phyloP scores from a whole-genome alignment of 2,113 vertebrate species.

The Halichoerus grypus region DNA sequence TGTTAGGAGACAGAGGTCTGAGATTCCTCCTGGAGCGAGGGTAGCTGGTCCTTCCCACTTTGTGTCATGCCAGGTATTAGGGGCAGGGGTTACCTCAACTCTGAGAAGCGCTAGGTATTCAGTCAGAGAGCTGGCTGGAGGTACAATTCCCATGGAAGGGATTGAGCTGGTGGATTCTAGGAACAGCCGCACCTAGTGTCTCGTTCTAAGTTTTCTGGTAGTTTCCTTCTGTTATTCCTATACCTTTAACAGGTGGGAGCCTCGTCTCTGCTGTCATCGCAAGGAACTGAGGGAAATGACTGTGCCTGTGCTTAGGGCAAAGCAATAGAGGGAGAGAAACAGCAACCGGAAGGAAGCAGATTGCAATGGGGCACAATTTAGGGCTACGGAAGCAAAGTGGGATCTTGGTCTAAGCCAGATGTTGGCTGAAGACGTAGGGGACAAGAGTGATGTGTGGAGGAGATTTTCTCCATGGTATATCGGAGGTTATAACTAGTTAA shows the following conservation, averaged over 20 bases:
- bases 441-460: not conserved
- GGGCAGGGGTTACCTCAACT: too few relatives aligned
- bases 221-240: not conserved
- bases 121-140: not conserved
- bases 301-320: not conserved
- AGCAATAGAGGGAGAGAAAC: not conserved
- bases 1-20: not conserved
- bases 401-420: not conserved
- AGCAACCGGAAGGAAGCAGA: not conserved
- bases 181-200: not conserved
- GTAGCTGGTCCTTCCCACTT: not conserved
- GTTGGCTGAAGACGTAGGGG: not conserved
- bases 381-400: not conserved
- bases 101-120: not conserved
- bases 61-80: not conserved
- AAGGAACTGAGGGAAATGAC: not conserved
- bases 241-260: not conserved
- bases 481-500: not conserved
- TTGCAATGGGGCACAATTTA: too few relatives aligned
- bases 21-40: not conserved
- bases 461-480: not conserved
- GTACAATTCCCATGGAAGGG: not conserved
- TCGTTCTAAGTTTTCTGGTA: not conserved
- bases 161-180: not conserved
- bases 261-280: not conserved